A percentile compares a stretch with the other conserved stretches of the same genome.
These are phyloP conservation scores for Arenaria interpres DNA, from an alignment of 2,113 vertebrate species.

Conservation along the genomic window DNA sequence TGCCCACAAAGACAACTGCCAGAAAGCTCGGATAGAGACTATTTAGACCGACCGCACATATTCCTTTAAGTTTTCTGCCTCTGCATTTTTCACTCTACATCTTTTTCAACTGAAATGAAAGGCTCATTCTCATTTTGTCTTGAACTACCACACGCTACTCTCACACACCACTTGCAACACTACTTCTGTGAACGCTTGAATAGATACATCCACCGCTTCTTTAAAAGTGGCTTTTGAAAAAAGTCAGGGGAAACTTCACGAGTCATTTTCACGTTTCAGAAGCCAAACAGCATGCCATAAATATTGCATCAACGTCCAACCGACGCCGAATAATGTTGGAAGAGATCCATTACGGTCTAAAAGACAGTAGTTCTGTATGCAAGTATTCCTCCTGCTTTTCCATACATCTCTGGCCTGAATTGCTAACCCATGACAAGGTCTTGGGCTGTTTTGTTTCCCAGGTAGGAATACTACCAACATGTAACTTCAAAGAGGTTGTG, in stretches of 20 bases:
- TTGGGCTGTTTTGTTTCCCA: not conserved
- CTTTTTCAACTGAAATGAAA: not conserved
- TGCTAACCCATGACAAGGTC: not conserved
- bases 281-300: not conserved
- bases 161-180: too few relatives aligned
- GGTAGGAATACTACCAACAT: not conserved
- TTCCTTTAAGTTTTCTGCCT: not conserved
- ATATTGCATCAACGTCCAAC: not conserved
- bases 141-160: not conserved
- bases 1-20: not conserved
- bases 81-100: not conserved
- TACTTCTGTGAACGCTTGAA: not conserved
- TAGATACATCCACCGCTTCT: not conserved
- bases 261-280: not conserved
- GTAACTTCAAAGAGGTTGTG: not conserved
- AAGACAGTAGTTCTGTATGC: not conserved
- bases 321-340: not conserved
- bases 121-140: not conserved
- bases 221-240: not conserved
- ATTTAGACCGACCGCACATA: not conserved
- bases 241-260: not conserved
- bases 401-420: not conserved
- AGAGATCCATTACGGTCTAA: not conserved
- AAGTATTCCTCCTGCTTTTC: not conserved
- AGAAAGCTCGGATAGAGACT: not conserved